phyloP scores from a whole-genome alignment of 2,113 vertebrate species.

The Gobio gobio region DNA sequence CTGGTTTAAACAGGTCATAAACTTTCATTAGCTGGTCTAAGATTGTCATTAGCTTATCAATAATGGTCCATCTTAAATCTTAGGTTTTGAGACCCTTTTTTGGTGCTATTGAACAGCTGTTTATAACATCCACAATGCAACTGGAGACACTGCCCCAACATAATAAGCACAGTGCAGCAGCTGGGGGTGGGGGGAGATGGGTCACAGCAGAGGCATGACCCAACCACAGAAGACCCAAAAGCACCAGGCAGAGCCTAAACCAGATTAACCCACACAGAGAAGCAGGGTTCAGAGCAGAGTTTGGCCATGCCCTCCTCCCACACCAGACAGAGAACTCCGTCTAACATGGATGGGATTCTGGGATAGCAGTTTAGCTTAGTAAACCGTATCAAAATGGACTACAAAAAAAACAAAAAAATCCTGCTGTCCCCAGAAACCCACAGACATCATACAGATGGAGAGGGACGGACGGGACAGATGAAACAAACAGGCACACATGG shows the following conservation, averaged over 20 bases:
- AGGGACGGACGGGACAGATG: conserved; percentile 46
- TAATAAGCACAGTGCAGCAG: conserved; percentile 55
- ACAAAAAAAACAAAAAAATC: background rate
- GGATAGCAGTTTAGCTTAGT: conserved; percentile 56
- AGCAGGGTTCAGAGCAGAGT: conserved; percentile 36
- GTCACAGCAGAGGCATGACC: conserved; percentile 18
- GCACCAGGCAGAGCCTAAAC: conserved; percentile 19
- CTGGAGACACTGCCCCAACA: conserved; percentile 48
- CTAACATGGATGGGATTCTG: conserved; percentile 58
- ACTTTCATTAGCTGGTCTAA: too few relatives aligned
- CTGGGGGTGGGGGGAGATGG: conserved; percentile 9
- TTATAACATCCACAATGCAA: conserved; percentile 53
- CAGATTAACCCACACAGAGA: conserved; percentile 46
- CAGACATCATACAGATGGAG: conserved; percentile 48
- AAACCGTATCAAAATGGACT: background rate
- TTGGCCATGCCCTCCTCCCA: conserved; percentile 24
- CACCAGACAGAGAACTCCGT: conserved; percentile 56
- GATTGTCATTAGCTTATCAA: background rate
- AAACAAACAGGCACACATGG: conserved; percentile 42
- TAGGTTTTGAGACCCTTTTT: background rate
- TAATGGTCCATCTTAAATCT: background rate
- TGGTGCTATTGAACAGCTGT: background rate
- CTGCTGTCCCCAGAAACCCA: conserved; percentile 50
- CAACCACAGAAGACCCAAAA: conserved; percentile 2
- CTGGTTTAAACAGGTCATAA: background rate